A percentile compares a stretch with the other conserved stretches of the same genome.
phyloP scores from a whole-genome alignment of 2,113 vertebrate species.

The Mustelus asterias region DNA sequence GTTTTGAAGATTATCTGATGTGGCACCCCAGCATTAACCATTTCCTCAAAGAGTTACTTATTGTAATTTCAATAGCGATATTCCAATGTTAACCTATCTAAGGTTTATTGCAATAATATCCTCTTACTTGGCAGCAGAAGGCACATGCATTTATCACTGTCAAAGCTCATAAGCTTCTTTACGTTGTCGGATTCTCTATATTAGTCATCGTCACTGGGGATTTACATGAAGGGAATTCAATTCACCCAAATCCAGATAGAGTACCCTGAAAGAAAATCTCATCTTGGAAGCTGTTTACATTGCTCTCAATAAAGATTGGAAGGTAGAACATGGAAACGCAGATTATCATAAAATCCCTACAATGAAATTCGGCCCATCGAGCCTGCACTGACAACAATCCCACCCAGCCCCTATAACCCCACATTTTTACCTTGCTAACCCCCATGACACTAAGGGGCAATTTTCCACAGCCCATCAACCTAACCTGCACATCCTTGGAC shows the following conservation, averaged over 20 bases:
- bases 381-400: no score
- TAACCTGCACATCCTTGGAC: no score
- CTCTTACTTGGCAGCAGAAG: neutral
- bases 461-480: no score
- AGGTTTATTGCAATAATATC: neutral
- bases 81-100: neutral
- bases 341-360: no score
- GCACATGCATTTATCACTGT: neutral
- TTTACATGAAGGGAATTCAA: neutral
- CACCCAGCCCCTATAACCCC: no score
- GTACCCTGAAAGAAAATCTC: neutral
- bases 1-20: neutral
- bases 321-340: neutral
- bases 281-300: neutral
- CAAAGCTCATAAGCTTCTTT: neutral
- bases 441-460: no score
- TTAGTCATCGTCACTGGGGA: neutral
- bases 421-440: no score
- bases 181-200: neutral
- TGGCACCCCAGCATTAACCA: neutral
- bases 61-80: neutral
- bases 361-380: no score
- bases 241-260: neutral
- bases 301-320: neutral
- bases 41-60: neutral